Evolutionary conservation across 2,113 vertebrate species (phyloP), one percentile per base, ranked within the genome.

Genomic region (Prinia subflava): DNA sequence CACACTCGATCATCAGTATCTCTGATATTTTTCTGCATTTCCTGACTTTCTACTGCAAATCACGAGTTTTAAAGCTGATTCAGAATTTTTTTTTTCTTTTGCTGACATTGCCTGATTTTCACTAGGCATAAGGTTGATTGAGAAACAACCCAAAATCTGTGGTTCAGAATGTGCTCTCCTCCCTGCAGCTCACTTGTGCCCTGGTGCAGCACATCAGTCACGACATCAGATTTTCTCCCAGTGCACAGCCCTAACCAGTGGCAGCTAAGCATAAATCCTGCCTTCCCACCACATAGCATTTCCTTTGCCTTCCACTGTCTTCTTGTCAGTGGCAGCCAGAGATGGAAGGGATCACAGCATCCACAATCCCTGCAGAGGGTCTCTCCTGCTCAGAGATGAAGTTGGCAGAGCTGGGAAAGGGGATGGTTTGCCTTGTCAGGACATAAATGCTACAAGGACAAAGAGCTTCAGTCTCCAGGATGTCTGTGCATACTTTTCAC

Each of bases 1-100:
- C 24, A 16, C 69, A 60, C 21, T 74, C 56, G 64, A 59, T 35
- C 47, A 37, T 70, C 88, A 55, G 39, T 83, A 70, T 81, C 56
- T 86, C 41, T 94, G 65, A 74, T 69, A 50, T 83, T 76, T 76
- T 89, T 92, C 46, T 83, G 37, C 35, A 76, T 89, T 95, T 95
- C 91, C 79, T 87, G 69, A 59, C 70, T 92, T 93, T 62, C 33
- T 70, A 28, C 77, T 77, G 87, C 73, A 92, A 83, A 90, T 89
- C 76, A 91, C 1, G 4, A 93, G 79, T 33, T 87, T 78, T 81
- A 75, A 80, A 79, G 77, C 82, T 90, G 92, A 90, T 63, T 93
- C 74, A 60, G 5, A 30, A 19, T n/a, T 50, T 56, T n/a, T 44
- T 39, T 30, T 56, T 19, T n/a, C 57, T 85, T 79, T 59, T 78